Evolutionary conservation across 2,113 vertebrate species (phyloP).

Genomic region (Chloroceryle aenea): DNA sequence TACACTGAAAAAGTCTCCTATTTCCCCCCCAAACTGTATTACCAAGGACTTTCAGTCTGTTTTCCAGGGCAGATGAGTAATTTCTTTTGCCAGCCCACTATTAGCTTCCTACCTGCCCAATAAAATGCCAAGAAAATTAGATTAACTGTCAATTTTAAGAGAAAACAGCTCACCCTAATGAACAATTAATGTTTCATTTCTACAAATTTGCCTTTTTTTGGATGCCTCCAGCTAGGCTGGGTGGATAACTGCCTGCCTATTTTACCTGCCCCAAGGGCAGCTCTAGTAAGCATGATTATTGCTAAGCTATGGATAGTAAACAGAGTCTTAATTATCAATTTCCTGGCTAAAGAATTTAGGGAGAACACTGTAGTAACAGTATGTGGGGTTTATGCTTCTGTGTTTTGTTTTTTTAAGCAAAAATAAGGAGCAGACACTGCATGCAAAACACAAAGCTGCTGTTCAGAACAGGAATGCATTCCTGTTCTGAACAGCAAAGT

Average conservation of each 20-base stretch:
- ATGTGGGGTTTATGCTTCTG: background rate
- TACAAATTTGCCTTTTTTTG: background rate
- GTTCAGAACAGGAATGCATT: background rate
- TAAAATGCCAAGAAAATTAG: background rate
- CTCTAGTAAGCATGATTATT: background rate
- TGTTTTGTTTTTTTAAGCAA: background rate
- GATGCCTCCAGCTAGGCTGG: conserved; percentile 22
- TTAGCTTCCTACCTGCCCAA: background rate
- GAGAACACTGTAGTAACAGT: background rate
- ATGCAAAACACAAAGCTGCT: background rate
- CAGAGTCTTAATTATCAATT: background rate
- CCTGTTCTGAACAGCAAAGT: background rate
- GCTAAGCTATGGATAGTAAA: background rate
- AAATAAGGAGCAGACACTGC: background rate
- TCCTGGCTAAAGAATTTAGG: background rate
- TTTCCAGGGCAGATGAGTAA: background rate
- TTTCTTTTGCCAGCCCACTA: background rate
- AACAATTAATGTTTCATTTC: conserved; percentile 45
- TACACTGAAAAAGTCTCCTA: background rate
- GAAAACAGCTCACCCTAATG: conserved; percentile 29
- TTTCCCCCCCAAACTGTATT: background rate
- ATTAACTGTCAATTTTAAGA: background rate
- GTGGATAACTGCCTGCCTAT: background rate
- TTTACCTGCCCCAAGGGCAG: background rate
- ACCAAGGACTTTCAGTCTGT: background rate